Percentiles rank a stretch among this genome's conserved stretches.
Conservation (phyloP, 2,888 invertebrate species). For the Steinernema carpocapsae region DNA sequence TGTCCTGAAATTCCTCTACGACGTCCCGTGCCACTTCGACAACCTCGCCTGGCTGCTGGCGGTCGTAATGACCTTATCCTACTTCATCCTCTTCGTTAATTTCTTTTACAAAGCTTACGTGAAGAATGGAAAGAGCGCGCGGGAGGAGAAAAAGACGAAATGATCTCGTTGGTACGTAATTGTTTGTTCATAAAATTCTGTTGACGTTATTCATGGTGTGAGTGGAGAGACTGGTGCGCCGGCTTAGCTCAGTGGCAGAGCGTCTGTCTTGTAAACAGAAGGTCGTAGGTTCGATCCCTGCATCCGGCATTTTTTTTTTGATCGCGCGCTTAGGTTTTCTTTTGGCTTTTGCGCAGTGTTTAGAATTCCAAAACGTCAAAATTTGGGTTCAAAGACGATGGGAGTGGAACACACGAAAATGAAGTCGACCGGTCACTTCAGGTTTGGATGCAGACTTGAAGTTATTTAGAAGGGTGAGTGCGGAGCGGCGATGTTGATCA, state of each 20-base stretch:
- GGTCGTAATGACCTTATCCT: background rate
- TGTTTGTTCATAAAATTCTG: background rate
- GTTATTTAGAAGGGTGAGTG: too few species aligned
- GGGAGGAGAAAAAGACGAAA: background rate
- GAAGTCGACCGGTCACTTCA: too few species aligned
- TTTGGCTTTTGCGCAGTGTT: background rate
- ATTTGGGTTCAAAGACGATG: too few species aligned
- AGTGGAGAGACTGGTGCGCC: background rate
- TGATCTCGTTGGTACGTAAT: background rate
- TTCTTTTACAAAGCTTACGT: constrained; percentile 27
- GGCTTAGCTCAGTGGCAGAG: constrained; percentile 58
- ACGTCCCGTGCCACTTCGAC: background rate
- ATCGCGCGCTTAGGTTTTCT: too few species aligned
- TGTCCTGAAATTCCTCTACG: constrained; percentile 6
- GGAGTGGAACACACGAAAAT: too few species aligned
- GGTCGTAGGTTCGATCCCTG: constrained; percentile 45
- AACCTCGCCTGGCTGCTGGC: background rate
- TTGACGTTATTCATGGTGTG: background rate
- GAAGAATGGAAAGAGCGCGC: background rate
- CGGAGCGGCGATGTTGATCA: too few species aligned
- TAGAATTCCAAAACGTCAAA: too few species aligned
- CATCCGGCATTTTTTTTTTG: constrained; percentile 22
- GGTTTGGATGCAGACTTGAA: too few species aligned
- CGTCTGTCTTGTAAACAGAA: constrained; percentile 62
- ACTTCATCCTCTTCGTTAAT: background rate